Conservation (phyloP, 30 jellyfish, hydroid and myxozoan species). For the Chrysaora quinquecirrha region DNA sequence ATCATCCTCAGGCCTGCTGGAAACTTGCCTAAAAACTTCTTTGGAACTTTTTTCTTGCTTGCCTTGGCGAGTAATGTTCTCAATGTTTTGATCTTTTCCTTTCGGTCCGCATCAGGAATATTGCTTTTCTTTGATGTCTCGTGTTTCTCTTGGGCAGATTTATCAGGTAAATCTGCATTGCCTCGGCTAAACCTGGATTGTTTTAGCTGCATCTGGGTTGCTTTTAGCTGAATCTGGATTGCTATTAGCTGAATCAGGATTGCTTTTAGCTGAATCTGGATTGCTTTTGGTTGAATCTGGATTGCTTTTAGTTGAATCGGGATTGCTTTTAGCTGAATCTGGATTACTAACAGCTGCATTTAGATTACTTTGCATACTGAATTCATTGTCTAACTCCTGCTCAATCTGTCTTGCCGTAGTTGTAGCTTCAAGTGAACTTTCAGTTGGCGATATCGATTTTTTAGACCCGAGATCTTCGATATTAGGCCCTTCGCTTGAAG, state of each 20-base stretch:
- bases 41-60: conserved; percentile 81
- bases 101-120: conserved; percentile 69
- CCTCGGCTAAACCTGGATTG: too few species aligned
- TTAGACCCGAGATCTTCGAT: conserved; percentile 21
- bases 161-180: not conserved
- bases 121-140: conserved; percentile 75
- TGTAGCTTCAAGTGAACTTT: not conserved
- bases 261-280: too few species aligned
- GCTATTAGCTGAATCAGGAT: too few species aligned
- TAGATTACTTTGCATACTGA: conserved; percentile 14
- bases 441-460: conserved; percentile 18
- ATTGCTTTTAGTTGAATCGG: too few species aligned
- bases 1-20: conserved; percentile 98
- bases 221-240: too few species aligned
- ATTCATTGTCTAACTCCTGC: conserved; percentile 43
- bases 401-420: conserved; percentile 19
- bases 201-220: too few species aligned
- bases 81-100: conserved; percentile 74
- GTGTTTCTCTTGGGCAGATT: not conserved
- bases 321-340: too few species aligned
- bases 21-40: conserved; percentile 78
- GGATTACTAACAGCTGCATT: too few species aligned
- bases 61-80: conserved; percentile 74
- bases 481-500: conserved; percentile 7
- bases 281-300: too few species aligned